phyloP scores from a whole-genome alignment of 1,140 invertebrate genomes.

The Araneus ventricosus region DNA sequence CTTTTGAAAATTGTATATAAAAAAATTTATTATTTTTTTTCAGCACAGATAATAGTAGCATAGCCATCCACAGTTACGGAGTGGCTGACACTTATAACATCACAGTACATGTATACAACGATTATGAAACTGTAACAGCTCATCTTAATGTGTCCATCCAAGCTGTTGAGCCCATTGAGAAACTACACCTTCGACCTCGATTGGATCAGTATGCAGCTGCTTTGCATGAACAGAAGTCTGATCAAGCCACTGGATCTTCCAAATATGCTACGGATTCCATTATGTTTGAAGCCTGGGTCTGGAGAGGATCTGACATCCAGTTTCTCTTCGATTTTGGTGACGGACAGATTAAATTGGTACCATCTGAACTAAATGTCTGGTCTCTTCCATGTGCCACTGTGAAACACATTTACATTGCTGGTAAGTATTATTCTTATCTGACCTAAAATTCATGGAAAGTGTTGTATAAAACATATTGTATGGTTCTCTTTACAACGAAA shows the following conservation, averaged over 20 bases:
- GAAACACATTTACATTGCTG: constrained; percentile 55
- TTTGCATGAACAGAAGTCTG: background rate
- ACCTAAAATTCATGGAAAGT: too few species aligned
- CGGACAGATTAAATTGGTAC: constrained; percentile 22
- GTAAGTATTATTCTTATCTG: constrained; percentile 3
- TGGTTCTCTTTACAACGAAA: background rate
- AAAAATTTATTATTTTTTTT: background rate
- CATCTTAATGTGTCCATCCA: constrained; percentile 60
- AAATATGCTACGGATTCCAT: constrained; percentile 25
- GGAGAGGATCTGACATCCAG: constrained; percentile 70
- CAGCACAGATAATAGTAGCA: constrained; percentile 30
- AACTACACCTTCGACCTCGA: constrained; percentile 25
- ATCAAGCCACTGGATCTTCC: background rate
- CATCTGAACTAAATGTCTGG: constrained; percentile 22
- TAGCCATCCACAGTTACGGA: constrained; percentile 70
- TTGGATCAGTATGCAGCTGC: constrained; percentile 41
- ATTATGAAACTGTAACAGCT: constrained; percentile 2
- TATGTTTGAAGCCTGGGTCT: constrained; percentile 63
- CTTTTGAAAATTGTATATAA: too few species aligned
- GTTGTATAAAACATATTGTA: background rate
- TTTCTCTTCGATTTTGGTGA: constrained; percentile 74
- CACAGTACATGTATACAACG: constrained; percentile 26
- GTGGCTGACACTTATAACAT: constrained; percentile 66
- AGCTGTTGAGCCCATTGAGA: constrained; percentile 65
- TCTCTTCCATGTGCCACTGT: constrained; percentile 50